phyloP scores from a whole-genome alignment of 2,113 vertebrate genomes.

The Larimichthys crocea region DNA sequence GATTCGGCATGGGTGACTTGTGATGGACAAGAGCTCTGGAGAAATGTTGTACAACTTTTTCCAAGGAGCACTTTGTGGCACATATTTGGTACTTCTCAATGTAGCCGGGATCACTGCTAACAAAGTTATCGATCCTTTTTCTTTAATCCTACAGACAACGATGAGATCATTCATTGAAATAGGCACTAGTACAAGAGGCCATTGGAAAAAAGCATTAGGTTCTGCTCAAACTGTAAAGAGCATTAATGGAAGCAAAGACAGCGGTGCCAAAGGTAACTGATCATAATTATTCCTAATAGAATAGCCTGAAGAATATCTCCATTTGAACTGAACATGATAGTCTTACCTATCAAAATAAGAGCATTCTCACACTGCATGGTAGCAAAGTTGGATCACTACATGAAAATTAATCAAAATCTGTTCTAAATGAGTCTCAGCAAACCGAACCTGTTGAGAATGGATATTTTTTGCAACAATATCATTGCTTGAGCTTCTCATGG shows the following conservation, averaged over 20 bases:
- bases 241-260: constrained; percentile 46
- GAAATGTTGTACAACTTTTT: constrained; percentile 51
- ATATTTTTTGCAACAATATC: constrained; percentile 76
- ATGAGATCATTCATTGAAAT: constrained; percentile 66
- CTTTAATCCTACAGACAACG: constrained; percentile 36
- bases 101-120: constrained; percentile 18
- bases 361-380: constrained; percentile 3
- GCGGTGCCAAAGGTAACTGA: constrained; percentile 68
- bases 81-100: constrained; percentile 22
- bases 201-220: constrained; percentile 56
- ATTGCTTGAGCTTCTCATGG: constrained; percentile 64
- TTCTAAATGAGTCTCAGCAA: constrained; percentile 76
- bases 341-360: constrained; percentile 29
- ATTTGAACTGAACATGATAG: constrained; percentile 21
- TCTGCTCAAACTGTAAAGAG: constrained; percentile 36
- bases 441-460: constrained; percentile 80
- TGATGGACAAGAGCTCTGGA: constrained; percentile 64
- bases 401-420: constrained; percentile 58
- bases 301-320: constrained; percentile 32
- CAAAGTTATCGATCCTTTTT: constrained; percentile 44
- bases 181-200: constrained; percentile 49
- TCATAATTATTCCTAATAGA: constrained; percentile 33
- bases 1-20: constrained; percentile 48
- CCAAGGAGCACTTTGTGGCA: constrained; percentile 12
- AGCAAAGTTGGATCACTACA: neutral